Evolutionary conservation across 2,113 vertebrate genomes (phyloP).

Genomic region (Etheostoma cragini): DNA sequence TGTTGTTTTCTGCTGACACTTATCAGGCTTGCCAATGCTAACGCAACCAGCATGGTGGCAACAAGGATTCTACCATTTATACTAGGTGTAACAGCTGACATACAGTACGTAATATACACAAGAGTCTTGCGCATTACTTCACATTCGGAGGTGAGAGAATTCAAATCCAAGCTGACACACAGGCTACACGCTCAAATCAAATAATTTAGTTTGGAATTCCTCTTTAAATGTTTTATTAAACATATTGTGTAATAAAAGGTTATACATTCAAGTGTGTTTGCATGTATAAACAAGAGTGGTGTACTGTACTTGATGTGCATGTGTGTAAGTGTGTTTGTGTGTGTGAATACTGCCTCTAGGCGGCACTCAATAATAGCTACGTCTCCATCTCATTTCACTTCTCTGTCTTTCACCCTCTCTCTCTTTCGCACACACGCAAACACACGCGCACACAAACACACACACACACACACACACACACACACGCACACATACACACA

Average conservation of each 20-base stretch:
- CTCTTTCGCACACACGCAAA: neutral
- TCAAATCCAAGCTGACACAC: no score
- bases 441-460: neutral
- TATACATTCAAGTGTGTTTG: neutral
- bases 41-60: neutral
- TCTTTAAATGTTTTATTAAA: neutral
- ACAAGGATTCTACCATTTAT: neutral
- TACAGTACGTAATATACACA: neutral
- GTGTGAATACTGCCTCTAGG: slow-evolving; percentile 64
- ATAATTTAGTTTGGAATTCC: neutral
- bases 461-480: slow-evolving; percentile 25
- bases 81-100: neutral
- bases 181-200: no score
- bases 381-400: slow-evolving; percentile 43
- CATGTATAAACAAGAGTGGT: neutral
- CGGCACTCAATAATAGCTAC: slow-evolving; percentile 69
- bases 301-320: neutral
- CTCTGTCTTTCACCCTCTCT: slow-evolving; percentile 23
- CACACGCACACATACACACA: slow-evolving; percentile 52
- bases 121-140: no score
- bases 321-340: slow-evolving; percentile 10
- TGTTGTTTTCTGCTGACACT: neutral
- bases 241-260: neutral
- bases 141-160: no score
- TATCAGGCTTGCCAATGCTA: neutral